Conservation (phyloP, 2,797 vertebrate genomes). For the Manis pentadactyla region DNA sequence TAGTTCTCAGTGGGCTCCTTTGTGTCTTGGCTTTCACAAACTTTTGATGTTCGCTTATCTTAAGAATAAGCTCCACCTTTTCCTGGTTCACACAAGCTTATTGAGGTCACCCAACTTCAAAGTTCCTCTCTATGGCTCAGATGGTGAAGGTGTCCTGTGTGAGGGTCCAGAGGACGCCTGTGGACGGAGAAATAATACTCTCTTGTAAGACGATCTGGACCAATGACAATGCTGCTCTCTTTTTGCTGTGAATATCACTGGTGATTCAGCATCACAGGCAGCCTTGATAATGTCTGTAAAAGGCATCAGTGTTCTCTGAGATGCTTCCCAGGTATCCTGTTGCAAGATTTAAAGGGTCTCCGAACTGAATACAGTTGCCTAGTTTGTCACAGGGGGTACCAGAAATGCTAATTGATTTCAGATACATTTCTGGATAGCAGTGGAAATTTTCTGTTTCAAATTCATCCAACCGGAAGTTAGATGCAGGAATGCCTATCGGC, state of each 20-base stretch:
- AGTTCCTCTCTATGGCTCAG: constrained; percentile 36
- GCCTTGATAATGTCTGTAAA: constrained; percentile 83
- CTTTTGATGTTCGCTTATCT: constrained; percentile 70
- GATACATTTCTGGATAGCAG: constrained; percentile 81
- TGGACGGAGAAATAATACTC: constrained; percentile 64
- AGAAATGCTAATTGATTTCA: constrained; percentile 87
- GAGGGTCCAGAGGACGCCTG: constrained; percentile 58
- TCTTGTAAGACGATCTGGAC: constrained; percentile 72
- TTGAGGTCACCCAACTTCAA: constrained; percentile 63
- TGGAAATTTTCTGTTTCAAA: constrained; percentile 85
- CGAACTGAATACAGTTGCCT: constrained; percentile 81
- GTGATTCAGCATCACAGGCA: constrained; percentile 74
- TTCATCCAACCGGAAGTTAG: constrained; percentile 76
- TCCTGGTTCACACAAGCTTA: constrained; percentile 62
- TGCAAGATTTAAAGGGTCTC: constrained; percentile 84
- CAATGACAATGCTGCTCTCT: constrained; percentile 63
- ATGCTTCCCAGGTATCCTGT: constrained; percentile 82
- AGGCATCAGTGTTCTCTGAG: constrained; percentile 83
- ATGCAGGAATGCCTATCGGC: constrained; percentile 62
- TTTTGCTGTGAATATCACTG: constrained; percentile 73
- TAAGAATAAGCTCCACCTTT: constrained; percentile 57
- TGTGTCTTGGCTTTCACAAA: constrained; percentile 69
- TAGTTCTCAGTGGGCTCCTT: constrained; percentile 65
- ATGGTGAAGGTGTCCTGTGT: constrained; percentile 11
- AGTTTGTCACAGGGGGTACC: constrained; percentile 85